A percentile compares a stretch with the other conserved stretches of the same genome.
These are phyloP conservation scores for Puntigrus tetrazona DNA, from an alignment of 2,113 vertebrate species.

Conservation along the genomic window DNA sequence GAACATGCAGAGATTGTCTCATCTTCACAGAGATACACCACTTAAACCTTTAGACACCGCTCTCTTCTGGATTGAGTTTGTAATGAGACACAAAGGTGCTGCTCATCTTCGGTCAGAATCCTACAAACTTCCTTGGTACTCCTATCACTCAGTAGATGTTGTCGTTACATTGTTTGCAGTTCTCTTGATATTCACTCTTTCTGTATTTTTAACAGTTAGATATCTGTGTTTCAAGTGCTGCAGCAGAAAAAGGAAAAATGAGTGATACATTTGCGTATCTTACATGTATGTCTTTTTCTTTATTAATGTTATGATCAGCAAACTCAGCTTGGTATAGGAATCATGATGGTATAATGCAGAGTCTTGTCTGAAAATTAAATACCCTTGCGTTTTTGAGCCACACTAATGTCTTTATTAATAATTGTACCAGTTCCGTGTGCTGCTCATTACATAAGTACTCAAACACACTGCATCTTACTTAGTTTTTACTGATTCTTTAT, in stretches of 20 bases:
- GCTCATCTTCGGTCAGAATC: conserved; percentile 29
- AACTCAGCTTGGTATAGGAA: not conserved
- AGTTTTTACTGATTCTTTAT: too few species aligned
- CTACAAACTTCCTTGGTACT: conserved; percentile 36
- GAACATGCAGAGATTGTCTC: conserved; percentile 31
- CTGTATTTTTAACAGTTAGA: not conserved
- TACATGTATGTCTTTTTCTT: not conserved
- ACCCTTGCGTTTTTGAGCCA: too few species aligned
- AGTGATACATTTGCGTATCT: not conserved
- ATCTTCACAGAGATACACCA: conserved; percentile 20
- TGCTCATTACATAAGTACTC: not conserved
- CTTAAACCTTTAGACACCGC: conserved; percentile 28
- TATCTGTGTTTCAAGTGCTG: conserved; percentile 1
- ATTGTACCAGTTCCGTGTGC: too few species aligned
- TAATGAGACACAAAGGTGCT: conserved; percentile 41
- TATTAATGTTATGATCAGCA: not conserved
- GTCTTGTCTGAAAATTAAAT: not conserved
- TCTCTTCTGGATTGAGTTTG: conserved; percentile 48
- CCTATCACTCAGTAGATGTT: conserved; percentile 35
- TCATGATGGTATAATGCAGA: not conserved
- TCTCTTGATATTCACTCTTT: not conserved
- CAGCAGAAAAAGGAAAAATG: conserved; percentile 6
- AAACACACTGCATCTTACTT: too few species aligned
- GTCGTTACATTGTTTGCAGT: not conserved
- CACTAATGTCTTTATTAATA: too few species aligned